These are phyloP conservation scores for Cryptocheilus praepositus DNA, from an alignment of 2,888 invertebrate genomes.

Conservation along the genomic window DNA sequence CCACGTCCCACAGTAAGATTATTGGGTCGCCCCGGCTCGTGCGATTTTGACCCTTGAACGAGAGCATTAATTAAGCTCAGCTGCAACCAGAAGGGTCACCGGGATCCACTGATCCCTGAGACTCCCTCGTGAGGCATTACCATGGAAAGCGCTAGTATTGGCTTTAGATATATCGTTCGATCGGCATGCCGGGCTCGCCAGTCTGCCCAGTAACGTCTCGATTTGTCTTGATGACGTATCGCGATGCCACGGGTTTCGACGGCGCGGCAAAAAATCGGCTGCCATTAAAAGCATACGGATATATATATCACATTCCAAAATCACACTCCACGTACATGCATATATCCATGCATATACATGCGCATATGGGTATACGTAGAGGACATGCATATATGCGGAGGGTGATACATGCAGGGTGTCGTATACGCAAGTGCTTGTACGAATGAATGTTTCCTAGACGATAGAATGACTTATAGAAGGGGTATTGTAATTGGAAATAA, in stretches of 20 bases:
- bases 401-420: too few relatives aligned
- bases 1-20: neutral
- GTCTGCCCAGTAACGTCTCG: slow-evolving; percentile 33
- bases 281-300: neutral
- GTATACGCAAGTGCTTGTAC: too few relatives aligned
- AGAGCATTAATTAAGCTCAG: slow-evolving; percentile 7
- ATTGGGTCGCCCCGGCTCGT: neutral
- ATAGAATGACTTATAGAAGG: too few relatives aligned
- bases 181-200: slow-evolving; percentile 17
- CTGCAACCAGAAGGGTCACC: slow-evolving; percentile 2
- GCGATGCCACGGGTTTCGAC: neutral
- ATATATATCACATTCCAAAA: too few relatives aligned
- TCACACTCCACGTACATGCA: too few relatives aligned
- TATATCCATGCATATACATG: too few relatives aligned
- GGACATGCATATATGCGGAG: too few relatives aligned
- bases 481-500: too few relatives aligned
- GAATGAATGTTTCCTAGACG: too few relatives aligned
- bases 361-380: too few relatives aligned
- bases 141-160: slow-evolving; percentile 18
- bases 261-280: neutral
- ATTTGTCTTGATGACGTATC: slow-evolving; percentile 33
- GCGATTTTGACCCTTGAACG: slow-evolving; percentile 4
- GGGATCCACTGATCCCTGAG: slow-evolving; percentile 30
- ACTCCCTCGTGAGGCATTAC: slow-evolving; percentile 35
- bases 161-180: slow-evolving; percentile 23